Evolutionary conservation across 2,113 vertebrate genomes (phyloP).

Genomic region (Pontoporia blainvillei): DNA sequence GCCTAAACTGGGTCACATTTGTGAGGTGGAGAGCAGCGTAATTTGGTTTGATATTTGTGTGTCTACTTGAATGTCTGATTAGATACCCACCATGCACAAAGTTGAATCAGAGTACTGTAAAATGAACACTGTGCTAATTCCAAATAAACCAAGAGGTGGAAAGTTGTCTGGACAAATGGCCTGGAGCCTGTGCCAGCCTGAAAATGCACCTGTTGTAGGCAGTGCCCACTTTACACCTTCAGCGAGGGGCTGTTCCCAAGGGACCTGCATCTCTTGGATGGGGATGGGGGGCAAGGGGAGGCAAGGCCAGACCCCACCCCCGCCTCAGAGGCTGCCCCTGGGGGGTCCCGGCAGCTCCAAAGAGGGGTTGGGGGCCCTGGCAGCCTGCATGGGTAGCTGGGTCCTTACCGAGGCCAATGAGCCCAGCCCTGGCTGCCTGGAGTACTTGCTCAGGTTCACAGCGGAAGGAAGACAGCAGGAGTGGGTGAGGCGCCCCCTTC

Average conservation of each 20-base stretch:
- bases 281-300: neutral
- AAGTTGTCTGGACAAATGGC: neutral
- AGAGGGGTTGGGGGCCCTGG: neutral
- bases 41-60: neutral
- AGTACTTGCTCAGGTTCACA: neutral
- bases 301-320: neutral
- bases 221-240: neutral
- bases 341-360: neutral
- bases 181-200: neutral
- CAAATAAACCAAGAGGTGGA: neutral
- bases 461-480: neutral
- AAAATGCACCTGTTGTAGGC: neutral
- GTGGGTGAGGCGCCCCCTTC: neutral
- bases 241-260: neutral
- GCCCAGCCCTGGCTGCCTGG: neutral
- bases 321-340: neutral
- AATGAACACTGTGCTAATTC: neutral
- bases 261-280: neutral
- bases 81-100: neutral
- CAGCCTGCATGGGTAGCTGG: neutral
- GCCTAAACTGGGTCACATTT: neutral
- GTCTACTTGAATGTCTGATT: neutral
- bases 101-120: neutral
- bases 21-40: neutral
- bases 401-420: neutral